Evolutionary conservation across 2,888 invertebrate species (phyloP), one percentile per base, ranked within the genome.

Genomic region (Aproaerema taeniolella): DNA sequence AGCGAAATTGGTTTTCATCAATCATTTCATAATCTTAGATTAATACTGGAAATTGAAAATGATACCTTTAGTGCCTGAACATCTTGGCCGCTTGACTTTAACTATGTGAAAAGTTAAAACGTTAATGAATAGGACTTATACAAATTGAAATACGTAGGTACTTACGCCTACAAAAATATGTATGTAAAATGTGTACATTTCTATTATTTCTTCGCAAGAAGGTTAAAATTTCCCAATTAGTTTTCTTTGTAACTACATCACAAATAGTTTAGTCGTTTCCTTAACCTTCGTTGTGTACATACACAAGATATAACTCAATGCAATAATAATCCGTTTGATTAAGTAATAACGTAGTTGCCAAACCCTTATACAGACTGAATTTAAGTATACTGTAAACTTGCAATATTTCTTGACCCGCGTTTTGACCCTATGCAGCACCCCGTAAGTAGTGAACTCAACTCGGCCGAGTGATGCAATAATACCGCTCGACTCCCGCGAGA

Each of bases 301-400:
- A 52, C 46, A 42, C 47, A 49, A 52, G 8, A 20, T 8, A 50
- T 49, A 46, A 43, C 51, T 46, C 53, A 45, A 50, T 47, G 43
- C 52, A 47, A 42, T 42, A 42, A 52, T 20, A 8, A 20, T 9
- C 26, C 52, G 50, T 51, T 60, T 58, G 56, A 61, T 57, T 69
- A 70, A 70, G 68, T 48, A 65, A 67, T 69, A 75, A 78, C 66
- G 66, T 79, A 69, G 82, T 76, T 80, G 85, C 83, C 83, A 85
- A 85, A 81, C 75, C 75, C 71, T 58, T 74, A 66, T 55, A 72
- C 80, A 82, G 81, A 83, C 83, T 82, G 83, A 85, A 78, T 72
- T 72, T 76, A 75, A 76, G 80, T 81, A 78, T 78, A 80, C 74
- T 72, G 64, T n/a, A 68, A 72, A 67, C 63, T 70, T 72, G 70